Evolutionary conservation across 1,140 invertebrate genomes (phyloP).

Genomic region (Drosophila repletoides): DNA sequence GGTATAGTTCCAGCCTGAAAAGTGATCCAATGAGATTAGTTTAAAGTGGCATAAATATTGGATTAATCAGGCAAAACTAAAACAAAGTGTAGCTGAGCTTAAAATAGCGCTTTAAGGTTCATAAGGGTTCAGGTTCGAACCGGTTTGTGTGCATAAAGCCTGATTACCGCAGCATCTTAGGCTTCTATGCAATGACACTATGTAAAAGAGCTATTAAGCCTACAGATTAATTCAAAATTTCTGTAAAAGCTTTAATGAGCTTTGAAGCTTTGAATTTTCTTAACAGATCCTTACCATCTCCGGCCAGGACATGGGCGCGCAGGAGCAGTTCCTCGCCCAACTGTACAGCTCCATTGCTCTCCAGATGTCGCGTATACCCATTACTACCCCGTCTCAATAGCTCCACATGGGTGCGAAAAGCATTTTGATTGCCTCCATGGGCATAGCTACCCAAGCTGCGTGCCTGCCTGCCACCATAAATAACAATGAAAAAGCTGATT

Average conservation of each 20-base stretch:
- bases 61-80: neutral
- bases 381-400: conserved; percentile 84
- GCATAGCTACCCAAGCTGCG: conserved; percentile 83
- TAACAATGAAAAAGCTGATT: neutral
- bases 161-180: no score
- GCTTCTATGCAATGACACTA: no score
- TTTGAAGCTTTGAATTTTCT: neutral
- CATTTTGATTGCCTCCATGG: conserved; percentile 84
- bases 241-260: neutral
- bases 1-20: conserved; percentile 85
- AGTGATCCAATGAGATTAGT: neutral
- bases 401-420: conserved; percentile 85
- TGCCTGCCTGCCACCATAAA: conserved; percentile 78
- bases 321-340: conserved; percentile 87
- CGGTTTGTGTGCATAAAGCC: no score
- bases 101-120: no score
- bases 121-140: no score
- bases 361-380: conserved; percentile 84
- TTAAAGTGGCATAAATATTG: neutral
- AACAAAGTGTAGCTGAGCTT: no score
- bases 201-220: no score
- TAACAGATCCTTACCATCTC: conserved; percentile 83
- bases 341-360: conserved; percentile 84
- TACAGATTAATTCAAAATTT: no score
- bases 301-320: conserved; percentile 84